Conservation (phyloP, 35 echinoderm and acorn worm species). For the Apostichopus californicus region DNA sequence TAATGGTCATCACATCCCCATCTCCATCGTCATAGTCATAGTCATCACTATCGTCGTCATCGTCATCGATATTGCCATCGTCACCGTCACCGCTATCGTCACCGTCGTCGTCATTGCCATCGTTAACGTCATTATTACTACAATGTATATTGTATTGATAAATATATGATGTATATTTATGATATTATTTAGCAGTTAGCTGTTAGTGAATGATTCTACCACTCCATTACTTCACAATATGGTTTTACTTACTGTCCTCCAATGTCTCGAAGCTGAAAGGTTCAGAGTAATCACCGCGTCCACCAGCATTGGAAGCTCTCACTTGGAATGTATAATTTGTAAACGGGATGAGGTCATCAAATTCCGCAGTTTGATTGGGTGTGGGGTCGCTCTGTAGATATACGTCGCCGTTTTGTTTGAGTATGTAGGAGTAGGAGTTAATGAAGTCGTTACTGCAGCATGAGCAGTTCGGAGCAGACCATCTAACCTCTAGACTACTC, state of each 20-base stretch:
- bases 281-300: neutral
- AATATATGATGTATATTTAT: too few species aligned
- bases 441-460: neutral
- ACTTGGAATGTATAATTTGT: neutral
- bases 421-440: neutral
- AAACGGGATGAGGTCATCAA: neutral
- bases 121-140: too few species aligned
- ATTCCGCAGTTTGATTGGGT: neutral
- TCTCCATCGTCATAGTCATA: too few species aligned
- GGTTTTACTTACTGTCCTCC: neutral
- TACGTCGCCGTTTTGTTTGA: neutral
- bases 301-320: neutral
- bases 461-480: neutral
- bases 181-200: too few species aligned
- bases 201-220: too few species aligned
- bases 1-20: too few species aligned
- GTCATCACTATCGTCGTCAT: too few species aligned
- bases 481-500: neutral
- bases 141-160: too few species aligned
- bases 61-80: too few species aligned
- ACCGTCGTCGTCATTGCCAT: too few species aligned
- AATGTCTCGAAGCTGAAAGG: neutral
- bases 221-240: too few species aligned
- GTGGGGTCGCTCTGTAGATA: neutral
- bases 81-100: too few species aligned